Base-by-base conservation (phyloP, 2,888 invertebrate genomes). In the Apodemia zela region DNA sequence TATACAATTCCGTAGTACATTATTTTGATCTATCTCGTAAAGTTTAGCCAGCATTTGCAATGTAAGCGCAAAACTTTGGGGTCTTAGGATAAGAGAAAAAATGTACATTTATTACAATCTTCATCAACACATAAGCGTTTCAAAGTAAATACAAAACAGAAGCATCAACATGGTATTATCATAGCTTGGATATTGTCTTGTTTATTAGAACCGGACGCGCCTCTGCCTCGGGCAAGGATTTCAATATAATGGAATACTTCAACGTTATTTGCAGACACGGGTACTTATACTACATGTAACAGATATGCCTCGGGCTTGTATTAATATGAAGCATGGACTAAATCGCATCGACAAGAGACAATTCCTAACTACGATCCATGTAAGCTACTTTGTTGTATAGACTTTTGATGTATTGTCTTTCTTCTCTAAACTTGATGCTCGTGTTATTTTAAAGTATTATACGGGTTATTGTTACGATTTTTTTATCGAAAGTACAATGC, bases 201-300 rank as follows among this genome's bases (percentile, higher is more conserved):
- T 87, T 87, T 90, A 89, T 87, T 86, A 88, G 82, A 79, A 80
- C 81, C 86, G 85, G 87, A 85, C 86, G 42, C 42, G 87, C 79
- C 79, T 77, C 71, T 67, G 87, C 90, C 89, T 68, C 67, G 70
- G 87, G 90, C 87, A 74, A 85, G 90, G 90, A 87, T 89, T 42
- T 85, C 84, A 82, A 89, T 89, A 90, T 90, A 90, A 90, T 89
- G 85, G 87, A 89, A 91, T 90, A 89, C 87, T 90, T 89, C 82
- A 84, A 81, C 81, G 82, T 86, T 91, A 89, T 90, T 90, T 89
- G 88, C 87, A 86, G 87, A 85, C 15, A 42, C 75, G 80, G 82
- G 79, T 85, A 85, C 83, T 83, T 86, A 64, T 63, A 59, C 47
- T 54, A 68, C 62, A 63, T 62, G 66, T 67, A 84, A 82, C 75